These are phyloP conservation scores for Pungitius pungitius DNA, from an alignment of 2,113 vertebrate genomes.

Conservation along the genomic window DNA sequence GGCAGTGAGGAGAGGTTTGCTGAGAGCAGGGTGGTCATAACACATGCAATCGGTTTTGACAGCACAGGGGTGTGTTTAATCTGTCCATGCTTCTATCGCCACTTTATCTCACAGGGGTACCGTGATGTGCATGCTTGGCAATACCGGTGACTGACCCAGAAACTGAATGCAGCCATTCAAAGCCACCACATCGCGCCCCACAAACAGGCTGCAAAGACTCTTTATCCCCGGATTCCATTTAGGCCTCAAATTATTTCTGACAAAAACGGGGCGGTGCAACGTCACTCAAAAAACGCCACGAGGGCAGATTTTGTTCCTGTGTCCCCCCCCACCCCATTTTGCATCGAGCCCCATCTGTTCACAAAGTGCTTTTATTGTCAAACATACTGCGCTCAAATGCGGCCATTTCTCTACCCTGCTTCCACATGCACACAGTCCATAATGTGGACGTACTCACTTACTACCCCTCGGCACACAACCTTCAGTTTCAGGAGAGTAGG, in stretches of 20 bases:
- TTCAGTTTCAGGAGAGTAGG: conserved; percentile 45
- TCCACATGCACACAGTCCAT: conserved; percentile 1
- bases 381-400: conserved; percentile 12
- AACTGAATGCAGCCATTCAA: conserved; percentile 56
- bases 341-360: conserved; percentile 1
- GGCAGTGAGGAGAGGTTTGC: conserved; percentile 65
- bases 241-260: conserved; percentile 38
- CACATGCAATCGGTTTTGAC: conserved; percentile 67
- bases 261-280: conserved; percentile 35
- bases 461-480: conserved; percentile 45
- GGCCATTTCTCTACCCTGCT: conserved; percentile 15
- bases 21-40: conserved; percentile 63
- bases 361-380: conserved; percentile 15
- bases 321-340: background rate
- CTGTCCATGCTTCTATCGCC: conserved; percentile 63
- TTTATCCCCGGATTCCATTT: conserved; percentile 58
- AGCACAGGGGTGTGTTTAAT: conserved; percentile 66
- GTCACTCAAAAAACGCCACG: conserved; percentile 48
- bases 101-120: conserved; percentile 63
- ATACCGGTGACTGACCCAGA: conserved; percentile 67
- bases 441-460: background rate
- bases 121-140: conserved; percentile 52
- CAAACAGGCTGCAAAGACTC: conserved; percentile 32
- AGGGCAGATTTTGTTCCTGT: conserved; percentile 24
- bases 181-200: background rate